Percentiles rank a stretch among this genome's conserved stretches.
phyloP scores from a whole-genome alignment of 2,797 vertebrate species.

The Dryobates pubescens region DNA sequence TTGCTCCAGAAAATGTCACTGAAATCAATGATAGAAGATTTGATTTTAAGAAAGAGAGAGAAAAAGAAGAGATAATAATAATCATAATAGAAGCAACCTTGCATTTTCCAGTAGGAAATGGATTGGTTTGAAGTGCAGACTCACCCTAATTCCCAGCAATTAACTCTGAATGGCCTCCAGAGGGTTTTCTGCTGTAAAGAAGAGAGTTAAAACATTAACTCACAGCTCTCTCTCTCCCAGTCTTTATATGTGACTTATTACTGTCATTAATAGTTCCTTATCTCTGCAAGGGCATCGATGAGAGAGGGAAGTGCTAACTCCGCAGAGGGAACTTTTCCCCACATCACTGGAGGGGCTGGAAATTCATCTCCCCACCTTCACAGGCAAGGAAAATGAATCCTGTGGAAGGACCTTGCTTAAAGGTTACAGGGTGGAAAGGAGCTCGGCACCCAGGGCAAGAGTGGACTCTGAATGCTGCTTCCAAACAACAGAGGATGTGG shows the following conservation, averaged over 20 bases:
- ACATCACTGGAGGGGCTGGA: neutral
- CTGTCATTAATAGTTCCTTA: neutral
- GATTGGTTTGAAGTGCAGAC: neutral
- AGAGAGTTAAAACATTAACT: neutral
- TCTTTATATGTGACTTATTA: neutral
- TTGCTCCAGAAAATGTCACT: neutral
- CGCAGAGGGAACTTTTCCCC: neutral
- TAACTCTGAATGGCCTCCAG: neutral
- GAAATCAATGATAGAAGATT: neutral
- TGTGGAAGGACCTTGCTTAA: neutral
- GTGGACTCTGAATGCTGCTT: neutral
- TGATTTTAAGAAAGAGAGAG: too few relatives aligned
- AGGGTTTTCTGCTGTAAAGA: neutral
- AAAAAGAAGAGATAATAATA: neutral
- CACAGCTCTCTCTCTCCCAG: neutral
- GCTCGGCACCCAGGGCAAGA: neutral
- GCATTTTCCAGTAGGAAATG: neutral
- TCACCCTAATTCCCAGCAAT: neutral
- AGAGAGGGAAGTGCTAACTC: neutral
- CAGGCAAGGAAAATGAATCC: neutral
- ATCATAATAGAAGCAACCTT: neutral
- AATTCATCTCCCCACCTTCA: neutral
- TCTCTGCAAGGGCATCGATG: neutral
- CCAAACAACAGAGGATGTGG: neutral
- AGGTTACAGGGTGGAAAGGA: neutral